Evolutionary conservation across 1,140 invertebrate genomes (phyloP).

Genomic region (Scaptomyza pallida): DNA sequence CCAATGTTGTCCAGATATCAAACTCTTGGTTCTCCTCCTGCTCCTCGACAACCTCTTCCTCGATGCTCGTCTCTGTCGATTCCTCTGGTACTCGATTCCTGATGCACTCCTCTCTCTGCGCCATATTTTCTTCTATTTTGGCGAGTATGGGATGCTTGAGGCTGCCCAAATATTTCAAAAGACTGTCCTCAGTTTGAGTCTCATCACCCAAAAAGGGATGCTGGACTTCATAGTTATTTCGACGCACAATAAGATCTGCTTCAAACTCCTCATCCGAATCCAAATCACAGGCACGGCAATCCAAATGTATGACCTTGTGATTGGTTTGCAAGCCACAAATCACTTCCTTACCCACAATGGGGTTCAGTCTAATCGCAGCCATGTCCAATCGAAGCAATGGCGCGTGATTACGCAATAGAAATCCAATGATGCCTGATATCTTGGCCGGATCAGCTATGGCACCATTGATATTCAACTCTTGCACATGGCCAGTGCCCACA

Average conservation of each 20-base stretch:
- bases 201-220: slow-evolving; percentile 29
- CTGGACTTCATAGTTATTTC: slow-evolving; percentile 49
- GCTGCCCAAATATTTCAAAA: slow-evolving; percentile 12
- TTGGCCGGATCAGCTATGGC: background rate
- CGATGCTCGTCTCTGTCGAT: background rate
- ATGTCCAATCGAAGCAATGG: slow-evolving; percentile 55
- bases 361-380: slow-evolving; percentile 33
- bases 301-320: slow-evolving; percentile 31
- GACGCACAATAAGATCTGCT: slow-evolving; percentile 57
- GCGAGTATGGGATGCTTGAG: slow-evolving; percentile 45
- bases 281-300: slow-evolving; percentile 61
- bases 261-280: slow-evolving; percentile 53
- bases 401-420: slow-evolving; percentile 46
- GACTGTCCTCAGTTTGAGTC: slow-evolving; percentile 13
- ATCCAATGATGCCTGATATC: slow-evolving; percentile 2
- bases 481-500: slow-evolving; percentile 48
- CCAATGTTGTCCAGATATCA: slow-evolving; percentile 57
- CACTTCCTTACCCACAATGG: background rate
- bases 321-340: slow-evolving; percentile 44
- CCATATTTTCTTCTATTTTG: slow-evolving; percentile 6
- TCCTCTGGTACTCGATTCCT: background rate
- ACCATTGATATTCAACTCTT: slow-evolving; percentile 47
- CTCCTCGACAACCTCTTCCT: slow-evolving; percentile 7
- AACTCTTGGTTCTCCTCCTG: slow-evolving; percentile 21
- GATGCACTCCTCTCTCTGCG: background rate